phyloP scores from a whole-genome alignment of 2,797 vertebrate genomes.

The Bufotes viridis region DNA sequence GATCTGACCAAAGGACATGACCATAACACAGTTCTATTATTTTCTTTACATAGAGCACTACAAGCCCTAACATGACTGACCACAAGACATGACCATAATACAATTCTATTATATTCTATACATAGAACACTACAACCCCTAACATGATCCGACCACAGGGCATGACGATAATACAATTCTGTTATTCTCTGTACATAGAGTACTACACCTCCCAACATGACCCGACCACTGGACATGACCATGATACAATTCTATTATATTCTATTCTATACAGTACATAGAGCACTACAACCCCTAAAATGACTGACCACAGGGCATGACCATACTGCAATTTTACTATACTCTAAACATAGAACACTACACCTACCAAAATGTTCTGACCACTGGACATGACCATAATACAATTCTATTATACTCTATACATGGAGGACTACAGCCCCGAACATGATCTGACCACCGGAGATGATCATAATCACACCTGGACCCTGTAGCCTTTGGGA shows the following conservation, averaged over 20 bases:
- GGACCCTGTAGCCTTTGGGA: too few relatives aligned
- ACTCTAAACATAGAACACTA: neutral
- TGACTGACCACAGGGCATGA: neutral
- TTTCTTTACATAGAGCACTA: neutral
- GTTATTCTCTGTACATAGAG: neutral
- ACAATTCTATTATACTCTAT: neutral
- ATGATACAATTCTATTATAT: neutral
- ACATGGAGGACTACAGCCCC: neutral
- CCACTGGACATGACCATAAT: conserved; percentile 8
- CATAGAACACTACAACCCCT: neutral
- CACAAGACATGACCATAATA: neutral
- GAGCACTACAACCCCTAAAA: neutral
- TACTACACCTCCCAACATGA: neutral
- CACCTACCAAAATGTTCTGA: neutral
- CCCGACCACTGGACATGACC: too few relatives aligned
- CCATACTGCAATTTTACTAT: neutral
- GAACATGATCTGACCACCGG: neutral
- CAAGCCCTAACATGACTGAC: neutral
- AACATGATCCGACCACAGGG: too few relatives aligned
- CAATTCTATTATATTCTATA: neutral
- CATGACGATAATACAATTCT: neutral
- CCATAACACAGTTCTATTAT: neutral
- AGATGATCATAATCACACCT: too few relatives aligned
- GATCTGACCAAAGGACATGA: too few relatives aligned
- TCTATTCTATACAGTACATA: neutral